Conservation (phyloP, 1,140 invertebrate species). For the Drosophila biarmipes region DNA sequence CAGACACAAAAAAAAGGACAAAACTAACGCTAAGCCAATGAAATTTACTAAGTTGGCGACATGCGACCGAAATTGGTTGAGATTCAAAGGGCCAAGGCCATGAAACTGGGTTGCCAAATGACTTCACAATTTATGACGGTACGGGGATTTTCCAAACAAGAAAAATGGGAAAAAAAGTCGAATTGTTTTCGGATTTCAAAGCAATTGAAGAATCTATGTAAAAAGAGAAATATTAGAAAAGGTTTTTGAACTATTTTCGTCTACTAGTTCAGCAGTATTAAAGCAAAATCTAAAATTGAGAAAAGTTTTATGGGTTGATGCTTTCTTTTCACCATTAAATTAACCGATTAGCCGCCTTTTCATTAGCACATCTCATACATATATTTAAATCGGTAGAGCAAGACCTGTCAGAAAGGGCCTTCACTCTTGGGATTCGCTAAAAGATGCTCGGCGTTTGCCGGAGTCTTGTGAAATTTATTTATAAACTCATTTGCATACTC, state of each 20-base stretch:
- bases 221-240: background rate
- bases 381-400: conserved; percentile 47
- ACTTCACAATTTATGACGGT: conserved; percentile 24
- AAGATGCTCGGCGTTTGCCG: conserved; percentile 37
- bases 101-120: conserved; percentile 26
- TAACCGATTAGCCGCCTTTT: conserved; percentile 29
- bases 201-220: background rate
- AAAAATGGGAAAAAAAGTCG: background rate
- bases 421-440: conserved; percentile 1
- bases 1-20: conserved; percentile 15
- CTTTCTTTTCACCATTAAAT: background rate
- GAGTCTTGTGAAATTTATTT: conserved; percentile 65
- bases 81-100: conserved; percentile 20
- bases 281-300: background rate
- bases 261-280: no score
- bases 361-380: conserved; percentile 57
- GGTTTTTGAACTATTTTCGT: background rate
- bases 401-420: background rate
- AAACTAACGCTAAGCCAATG: conserved; percentile 60
- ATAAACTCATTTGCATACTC: conserved; percentile 74
- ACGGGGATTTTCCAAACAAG: background rate
- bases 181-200: background rate
- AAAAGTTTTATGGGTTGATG: background rate
- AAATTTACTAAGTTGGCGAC: conserved; percentile 60
- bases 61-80: conserved; percentile 37